Evolutionary conservation across 2,797 vertebrate genomes (phyloP).

Genomic region (Cirrhinus mrigala): DNA sequence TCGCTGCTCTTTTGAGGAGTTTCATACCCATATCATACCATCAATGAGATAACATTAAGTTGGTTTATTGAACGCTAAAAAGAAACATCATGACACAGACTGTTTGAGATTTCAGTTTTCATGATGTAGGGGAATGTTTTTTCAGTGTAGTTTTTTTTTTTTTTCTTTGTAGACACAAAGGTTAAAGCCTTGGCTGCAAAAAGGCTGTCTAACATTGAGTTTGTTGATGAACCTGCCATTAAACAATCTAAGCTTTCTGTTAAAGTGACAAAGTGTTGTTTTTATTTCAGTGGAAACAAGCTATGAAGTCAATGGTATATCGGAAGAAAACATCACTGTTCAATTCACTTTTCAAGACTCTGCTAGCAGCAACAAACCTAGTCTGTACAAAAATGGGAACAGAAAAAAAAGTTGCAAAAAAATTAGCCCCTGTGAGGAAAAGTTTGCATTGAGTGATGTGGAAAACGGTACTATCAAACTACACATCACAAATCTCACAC

Average conservation of each 20-base stretch:
- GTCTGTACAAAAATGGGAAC: not conserved
- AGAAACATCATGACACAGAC: not conserved
- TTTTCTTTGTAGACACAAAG: no score
- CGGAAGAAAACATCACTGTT: conserved; percentile 19
- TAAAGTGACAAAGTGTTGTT: conserved; percentile 28
- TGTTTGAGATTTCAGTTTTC: not conserved
- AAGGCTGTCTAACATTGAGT: not conserved
- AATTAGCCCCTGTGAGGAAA: not conserved
- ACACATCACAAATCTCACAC: conserved; percentile 38
- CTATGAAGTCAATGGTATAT: not conserved
- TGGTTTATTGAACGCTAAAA: not conserved
- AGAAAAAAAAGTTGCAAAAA: conserved; percentile 30
- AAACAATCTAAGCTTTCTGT: not conserved
- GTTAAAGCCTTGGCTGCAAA: not conserved
- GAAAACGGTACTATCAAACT: not conserved
- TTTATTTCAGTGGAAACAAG: conserved; percentile 31
- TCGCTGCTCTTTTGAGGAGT: not conserved
- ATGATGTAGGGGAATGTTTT: not conserved
- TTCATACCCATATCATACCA: not conserved
- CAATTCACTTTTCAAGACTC: conserved; percentile 38
- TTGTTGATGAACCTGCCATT: not conserved
- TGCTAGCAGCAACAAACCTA: not conserved
- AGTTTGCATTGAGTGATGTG: conserved; percentile 18
- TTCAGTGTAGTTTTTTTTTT: no score
- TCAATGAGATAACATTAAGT: not conserved